A percentile compares a stretch with the other conserved stretches of the same genome.
These are phyloP conservation scores for pig (Sus scrofa) DNA, from an alignment of 2,113 vertebrate species.

Conservation along the genomic window T2T-Sscrofa CM000824.6:166470001-166470500, in stretches of 20 bases:
- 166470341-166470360: not conserved
- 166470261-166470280: too few relatives aligned
- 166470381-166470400: not conserved
- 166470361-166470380: not conserved
- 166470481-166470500: not conserved
- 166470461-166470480: conserved; percentile 9
- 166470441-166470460: not conserved
- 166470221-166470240: too few relatives aligned
- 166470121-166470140: not conserved
- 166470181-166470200: too few relatives aligned
- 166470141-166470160: too few relatives aligned
- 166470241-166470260: too few relatives aligned
- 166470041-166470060: not conserved
- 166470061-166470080: not conserved
- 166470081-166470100: not conserved
- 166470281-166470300: too few relatives aligned
- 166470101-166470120: not conserved
- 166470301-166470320: too few relatives aligned
- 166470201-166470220: too few relatives aligned
- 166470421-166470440: not conserved
- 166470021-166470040: not conserved
- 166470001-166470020: not conserved
- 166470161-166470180: too few relatives aligned
- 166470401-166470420: not conserved
- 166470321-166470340: too few relatives aligned